Evolutionary conservation across 2,888 invertebrate genomes (phyloP).

Genomic region (Eupithecia subfuscata): DNA sequence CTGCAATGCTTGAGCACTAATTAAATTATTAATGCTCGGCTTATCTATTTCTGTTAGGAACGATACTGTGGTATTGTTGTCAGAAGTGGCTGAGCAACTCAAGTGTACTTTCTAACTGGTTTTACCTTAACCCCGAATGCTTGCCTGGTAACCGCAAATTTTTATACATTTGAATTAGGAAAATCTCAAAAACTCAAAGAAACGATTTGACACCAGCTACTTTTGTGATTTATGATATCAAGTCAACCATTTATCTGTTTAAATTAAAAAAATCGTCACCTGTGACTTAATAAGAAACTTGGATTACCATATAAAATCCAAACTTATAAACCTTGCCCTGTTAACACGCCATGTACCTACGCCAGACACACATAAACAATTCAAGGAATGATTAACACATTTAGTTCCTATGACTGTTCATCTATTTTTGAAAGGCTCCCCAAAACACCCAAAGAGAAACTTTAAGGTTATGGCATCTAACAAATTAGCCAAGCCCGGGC

Average conservation of each 20-base stretch:
- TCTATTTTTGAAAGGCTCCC: background rate
- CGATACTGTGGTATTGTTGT: constrained; percentile 18
- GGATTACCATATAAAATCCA: background rate
- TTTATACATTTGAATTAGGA: too few species aligned
- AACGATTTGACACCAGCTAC: too few species aligned
- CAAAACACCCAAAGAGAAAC: constrained; percentile 21
- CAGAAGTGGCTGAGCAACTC: constrained; percentile 10
- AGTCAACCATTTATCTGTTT: background rate
- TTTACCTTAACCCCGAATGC: background rate
- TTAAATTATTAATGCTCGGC: constrained; percentile 49
- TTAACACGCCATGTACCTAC: background rate
- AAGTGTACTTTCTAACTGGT: background rate
- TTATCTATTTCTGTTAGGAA: constrained; percentile 43
- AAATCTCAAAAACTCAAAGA: background rate
- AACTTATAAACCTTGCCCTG: background rate
- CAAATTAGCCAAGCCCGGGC: constrained; percentile 19
- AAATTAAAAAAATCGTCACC: background rate
- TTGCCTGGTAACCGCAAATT: too few species aligned
- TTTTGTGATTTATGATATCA: background rate
- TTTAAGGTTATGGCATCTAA: constrained; percentile 17
- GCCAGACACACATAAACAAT: background rate
- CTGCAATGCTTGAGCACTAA: constrained; percentile 40
- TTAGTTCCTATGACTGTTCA: background rate
- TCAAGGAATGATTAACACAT: background rate
- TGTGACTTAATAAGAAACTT: background rate